Base-by-base conservation (phyloP, 1,140 invertebrate species). In the Whitmania pigra region DNA sequence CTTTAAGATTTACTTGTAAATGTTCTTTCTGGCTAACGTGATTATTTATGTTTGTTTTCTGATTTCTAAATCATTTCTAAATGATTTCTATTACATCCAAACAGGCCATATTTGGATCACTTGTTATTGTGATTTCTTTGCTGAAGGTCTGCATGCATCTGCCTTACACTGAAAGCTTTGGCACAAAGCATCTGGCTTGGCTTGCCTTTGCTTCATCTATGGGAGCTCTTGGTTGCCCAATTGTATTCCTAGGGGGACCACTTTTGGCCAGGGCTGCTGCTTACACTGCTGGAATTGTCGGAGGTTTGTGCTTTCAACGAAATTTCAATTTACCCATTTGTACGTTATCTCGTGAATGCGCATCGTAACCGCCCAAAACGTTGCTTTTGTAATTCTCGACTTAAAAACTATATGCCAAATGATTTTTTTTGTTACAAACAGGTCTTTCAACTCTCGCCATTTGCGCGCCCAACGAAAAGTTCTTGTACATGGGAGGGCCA, bases 381-480 rank as follows among this genome's bases (percentile, higher is more conserved):
- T n/a, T n/a, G n/a, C n/a, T n/a, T n/a, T n/a, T n/a, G n/a, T n/a
- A n/a, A n/a, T n/a, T n/a, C n/a, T 63, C 57, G 11, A 13, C 3
- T 15, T 36, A 6, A 36, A 2, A 36, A 36, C 6, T 36, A 36
- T 36, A 3, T 36, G 31, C 22, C 57, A 25, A 13, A 11, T 15
- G 31, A 36, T 13, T n/a, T 63, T 11, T 25, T 63, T 63, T 22
- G 7, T 22, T 22, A 5, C 55, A 63, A 63, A 63, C 57, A 85
- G 81, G 85, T 60, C 83, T 98, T 31, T 94, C 92, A 63, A 87
- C 91, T 2, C 86, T 97, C 25, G 94, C 95, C 31, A 87, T 90
- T 31, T 98, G 93, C 85, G 95, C 96, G 20, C 96, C 96, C 11
- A 95, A 89, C 82, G 95, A 98, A 74, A 94, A 87, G 78, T 99